Evolutionary conservation across 2,797 vertebrate genomes (phyloP).

Genomic region (Corythornis leucogaster): DNA sequence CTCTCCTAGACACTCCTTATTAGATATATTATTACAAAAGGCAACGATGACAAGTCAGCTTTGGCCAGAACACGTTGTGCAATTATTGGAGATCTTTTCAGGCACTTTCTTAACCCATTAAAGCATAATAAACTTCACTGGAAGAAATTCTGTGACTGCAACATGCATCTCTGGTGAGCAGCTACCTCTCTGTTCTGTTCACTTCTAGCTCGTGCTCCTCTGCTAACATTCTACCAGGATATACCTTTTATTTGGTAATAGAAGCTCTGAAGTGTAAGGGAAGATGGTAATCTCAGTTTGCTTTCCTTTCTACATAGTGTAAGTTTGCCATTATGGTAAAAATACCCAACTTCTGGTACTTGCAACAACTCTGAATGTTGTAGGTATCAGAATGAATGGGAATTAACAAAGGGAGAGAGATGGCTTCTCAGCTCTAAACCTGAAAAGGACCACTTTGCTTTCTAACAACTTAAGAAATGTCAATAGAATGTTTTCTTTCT

Average conservation of each 20-base stretch:
- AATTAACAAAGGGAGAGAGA: neutral
- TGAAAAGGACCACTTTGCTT: neutral
- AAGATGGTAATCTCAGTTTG: neutral
- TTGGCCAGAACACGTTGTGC: neutral
- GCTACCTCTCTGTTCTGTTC: neutral
- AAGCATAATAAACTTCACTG: neutral
- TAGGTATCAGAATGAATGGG: neutral
- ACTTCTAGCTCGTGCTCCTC: neutral
- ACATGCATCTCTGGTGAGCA: neutral
- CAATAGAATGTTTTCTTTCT: neutral
- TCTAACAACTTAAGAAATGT: neutral
- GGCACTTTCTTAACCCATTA: neutral
- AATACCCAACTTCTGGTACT: neutral
- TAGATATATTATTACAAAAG: neutral
- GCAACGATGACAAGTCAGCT: neutral
- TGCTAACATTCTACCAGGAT: neutral
- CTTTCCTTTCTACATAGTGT: neutral
- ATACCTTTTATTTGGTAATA: neutral
- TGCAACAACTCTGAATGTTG: neutral
- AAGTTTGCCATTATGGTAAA: neutral
- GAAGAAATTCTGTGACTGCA: neutral
- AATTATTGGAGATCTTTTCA: neutral
- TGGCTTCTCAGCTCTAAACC: neutral
- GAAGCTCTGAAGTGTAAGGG: neutral
- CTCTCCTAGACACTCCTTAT: neutral